phyloP scores from a whole-genome alignment of 2,888 invertebrate genomes.

The Camponotus fellah region DNA sequence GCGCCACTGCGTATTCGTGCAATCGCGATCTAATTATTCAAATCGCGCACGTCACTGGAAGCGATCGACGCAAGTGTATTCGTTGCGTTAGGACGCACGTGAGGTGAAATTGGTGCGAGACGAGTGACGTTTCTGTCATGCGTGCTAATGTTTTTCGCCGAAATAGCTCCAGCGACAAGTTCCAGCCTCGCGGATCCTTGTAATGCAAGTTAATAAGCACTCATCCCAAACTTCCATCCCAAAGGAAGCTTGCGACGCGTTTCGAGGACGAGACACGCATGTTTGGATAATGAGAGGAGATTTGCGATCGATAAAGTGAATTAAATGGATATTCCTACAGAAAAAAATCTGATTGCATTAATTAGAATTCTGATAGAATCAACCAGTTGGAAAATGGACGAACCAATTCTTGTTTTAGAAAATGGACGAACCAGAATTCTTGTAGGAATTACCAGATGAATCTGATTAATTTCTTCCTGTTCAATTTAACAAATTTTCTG shows the following conservation, averaged over 20 bases:
- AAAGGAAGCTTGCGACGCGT: neutral
- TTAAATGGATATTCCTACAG: constrained; percentile 60
- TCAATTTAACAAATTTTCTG: too few relatives aligned
- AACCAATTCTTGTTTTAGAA: too few relatives aligned
- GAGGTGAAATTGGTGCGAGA: too few relatives aligned
- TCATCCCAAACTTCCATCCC: too few relatives aligned
- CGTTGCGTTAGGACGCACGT: neutral
- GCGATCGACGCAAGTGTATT: constrained; percentile 28
- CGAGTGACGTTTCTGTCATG: too few relatives aligned
- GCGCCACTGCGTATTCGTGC: constrained; percentile 15
- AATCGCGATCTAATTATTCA: constrained; percentile 50
- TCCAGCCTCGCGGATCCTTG: constrained; percentile 4
- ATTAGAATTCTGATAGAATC: too few relatives aligned
- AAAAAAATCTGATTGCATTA: too few relatives aligned
- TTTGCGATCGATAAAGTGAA: constrained; percentile 67
- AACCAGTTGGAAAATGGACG: too few relatives aligned
- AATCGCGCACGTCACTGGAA: constrained; percentile 31
- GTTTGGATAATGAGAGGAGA: constrained; percentile 31
- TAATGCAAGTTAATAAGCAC: too few relatives aligned
- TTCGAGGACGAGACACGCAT: constrained; percentile 18
- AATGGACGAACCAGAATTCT: too few relatives aligned
- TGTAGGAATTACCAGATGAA: too few relatives aligned
- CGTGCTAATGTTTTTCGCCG: neutral
- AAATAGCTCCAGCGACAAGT: neutral
- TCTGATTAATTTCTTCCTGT: too few relatives aligned